phyloP scores from a whole-genome alignment of 2,888 invertebrate species.

The Phytoseiulus persimilis region DNA sequence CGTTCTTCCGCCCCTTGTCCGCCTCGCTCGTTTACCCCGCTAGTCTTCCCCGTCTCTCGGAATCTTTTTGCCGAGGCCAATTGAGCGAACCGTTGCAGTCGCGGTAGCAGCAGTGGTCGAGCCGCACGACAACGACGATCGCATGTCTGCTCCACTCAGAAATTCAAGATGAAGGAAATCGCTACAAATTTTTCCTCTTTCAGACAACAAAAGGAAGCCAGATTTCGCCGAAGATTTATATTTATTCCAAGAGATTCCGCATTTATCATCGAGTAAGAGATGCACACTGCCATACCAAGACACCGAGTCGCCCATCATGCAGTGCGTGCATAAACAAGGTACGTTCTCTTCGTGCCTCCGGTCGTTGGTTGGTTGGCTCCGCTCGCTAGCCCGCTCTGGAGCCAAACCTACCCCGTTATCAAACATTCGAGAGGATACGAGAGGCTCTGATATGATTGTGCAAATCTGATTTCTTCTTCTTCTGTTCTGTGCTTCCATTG shows the following conservation, averaged over 20 bases:
- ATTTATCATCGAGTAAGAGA: conserved; percentile 38
- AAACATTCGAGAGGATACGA: not conserved
- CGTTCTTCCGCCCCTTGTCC: not conserved
- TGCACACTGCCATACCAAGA: conserved; percentile 30
- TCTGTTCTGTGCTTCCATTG: not conserved
- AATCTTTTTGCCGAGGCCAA: conserved; percentile 7
- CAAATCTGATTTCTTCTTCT: not conserved
- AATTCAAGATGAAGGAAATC: not conserved
- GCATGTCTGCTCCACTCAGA: not conserved
- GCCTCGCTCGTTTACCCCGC: not conserved
- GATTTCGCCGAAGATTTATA: conserved; percentile 37
- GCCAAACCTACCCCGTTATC: not conserved
- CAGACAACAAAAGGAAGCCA: conserved; percentile 38
- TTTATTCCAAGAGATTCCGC: conserved; percentile 33
- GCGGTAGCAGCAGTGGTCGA: not conserved
- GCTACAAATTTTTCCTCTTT: not conserved
- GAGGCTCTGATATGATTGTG: not conserved
- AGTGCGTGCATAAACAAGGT: conserved; percentile 35
- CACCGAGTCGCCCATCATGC: conserved; percentile 38
- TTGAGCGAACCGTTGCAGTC: not conserved
- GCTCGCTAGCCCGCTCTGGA: not conserved
- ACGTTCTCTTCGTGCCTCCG: not conserved
- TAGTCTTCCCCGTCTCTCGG: not conserved
- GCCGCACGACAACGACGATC: not conserved
- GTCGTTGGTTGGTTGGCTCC: not conserved